These are phyloP conservation scores for Aphidius gifuensis DNA, from an alignment of 1,140 invertebrate species.

Conservation along the genomic window DNA sequence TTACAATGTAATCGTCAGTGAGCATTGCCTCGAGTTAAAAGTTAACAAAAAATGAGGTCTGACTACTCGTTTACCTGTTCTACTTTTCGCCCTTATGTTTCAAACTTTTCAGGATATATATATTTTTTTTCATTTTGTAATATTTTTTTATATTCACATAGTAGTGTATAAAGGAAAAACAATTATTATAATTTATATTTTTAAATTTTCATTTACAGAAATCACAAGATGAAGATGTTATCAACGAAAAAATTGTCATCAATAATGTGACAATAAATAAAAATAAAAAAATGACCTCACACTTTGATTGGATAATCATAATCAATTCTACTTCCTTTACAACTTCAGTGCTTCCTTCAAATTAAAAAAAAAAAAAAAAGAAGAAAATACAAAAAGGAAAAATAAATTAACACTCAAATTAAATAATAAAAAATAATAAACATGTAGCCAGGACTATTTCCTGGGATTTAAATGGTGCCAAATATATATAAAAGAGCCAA, in stretches of 20 bases:
- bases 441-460: not conserved
- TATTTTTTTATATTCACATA: not conserved
- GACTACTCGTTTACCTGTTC: not conserved
- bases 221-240: slow-evolving; percentile 45
- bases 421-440: slow-evolving; percentile 18
- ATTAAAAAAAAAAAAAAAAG: slow-evolving; percentile 20
- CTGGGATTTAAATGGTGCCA: no score
- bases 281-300: slow-evolving; percentile 34
- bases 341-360: slow-evolving; percentile 49
- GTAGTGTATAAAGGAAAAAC: no score
- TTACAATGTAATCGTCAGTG: not conserved
- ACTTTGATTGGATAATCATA: slow-evolving; percentile 41
- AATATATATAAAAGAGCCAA: not conserved
- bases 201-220: slow-evolving; percentile 38
- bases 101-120: not conserved
- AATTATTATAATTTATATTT: not conserved
- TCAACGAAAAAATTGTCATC: slow-evolving; percentile 34
- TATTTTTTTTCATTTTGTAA: not conserved
- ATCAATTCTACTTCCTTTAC: slow-evolving; percentile 30
- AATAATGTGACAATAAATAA: slow-evolving; percentile 55
- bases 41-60: not conserved
- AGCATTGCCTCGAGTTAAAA: not conserved
- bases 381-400: slow-evolving; percentile 7
- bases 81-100: not conserved
- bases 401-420: slow-evolving; percentile 16